A percentile compares a stretch with the other conserved stretches of the same genome.
These are phyloP conservation scores for Varanus komodoensis DNA, from an alignment of 2,113 vertebrate genomes.

Conservation along the genomic window DNA sequence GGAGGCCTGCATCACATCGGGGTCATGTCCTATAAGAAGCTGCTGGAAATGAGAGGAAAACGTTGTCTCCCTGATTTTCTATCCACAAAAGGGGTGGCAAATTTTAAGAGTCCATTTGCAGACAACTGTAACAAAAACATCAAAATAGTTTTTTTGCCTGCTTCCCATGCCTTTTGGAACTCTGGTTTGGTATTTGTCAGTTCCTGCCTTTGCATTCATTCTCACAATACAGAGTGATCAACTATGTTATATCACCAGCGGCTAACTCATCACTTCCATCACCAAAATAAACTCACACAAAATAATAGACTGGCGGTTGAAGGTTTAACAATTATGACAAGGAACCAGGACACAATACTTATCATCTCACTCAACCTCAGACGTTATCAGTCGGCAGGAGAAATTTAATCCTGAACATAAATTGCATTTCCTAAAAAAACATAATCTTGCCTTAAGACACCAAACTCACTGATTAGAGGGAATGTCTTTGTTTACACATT, in stretches of 20 bases:
- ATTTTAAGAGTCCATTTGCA: too few relatives aligned
- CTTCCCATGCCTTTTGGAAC: neutral
- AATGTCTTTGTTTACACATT: conserved; percentile 89
- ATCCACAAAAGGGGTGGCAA: too few relatives aligned
- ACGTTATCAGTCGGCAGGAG: conserved; percentile 80
- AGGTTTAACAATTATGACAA: conserved; percentile 64
- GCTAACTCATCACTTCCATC: conserved; percentile 8
- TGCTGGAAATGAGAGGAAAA: too few relatives aligned
- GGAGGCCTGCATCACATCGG: neutral
- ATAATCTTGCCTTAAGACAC: conserved; percentile 87
- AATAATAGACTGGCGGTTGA: conserved; percentile 28
- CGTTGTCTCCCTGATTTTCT: too few relatives aligned
- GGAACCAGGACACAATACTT: conserved; percentile 72
- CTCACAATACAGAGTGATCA: neutral
- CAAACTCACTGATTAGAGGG: conserved; percentile 83
- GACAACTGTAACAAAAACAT: neutral
- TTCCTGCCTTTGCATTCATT: neutral
- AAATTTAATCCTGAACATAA: conserved; percentile 84
- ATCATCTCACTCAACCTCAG: conserved; percentile 79
- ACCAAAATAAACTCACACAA: conserved; percentile 47
- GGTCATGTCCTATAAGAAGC: too few relatives aligned
- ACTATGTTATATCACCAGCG: conserved; percentile 10
- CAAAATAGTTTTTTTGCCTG: neutral
- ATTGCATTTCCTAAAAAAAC: conserved; percentile 89
- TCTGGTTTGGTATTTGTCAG: neutral